Conservation (phyloP, 2,797 vertebrate species). For the Taenioides sp. region DNA sequence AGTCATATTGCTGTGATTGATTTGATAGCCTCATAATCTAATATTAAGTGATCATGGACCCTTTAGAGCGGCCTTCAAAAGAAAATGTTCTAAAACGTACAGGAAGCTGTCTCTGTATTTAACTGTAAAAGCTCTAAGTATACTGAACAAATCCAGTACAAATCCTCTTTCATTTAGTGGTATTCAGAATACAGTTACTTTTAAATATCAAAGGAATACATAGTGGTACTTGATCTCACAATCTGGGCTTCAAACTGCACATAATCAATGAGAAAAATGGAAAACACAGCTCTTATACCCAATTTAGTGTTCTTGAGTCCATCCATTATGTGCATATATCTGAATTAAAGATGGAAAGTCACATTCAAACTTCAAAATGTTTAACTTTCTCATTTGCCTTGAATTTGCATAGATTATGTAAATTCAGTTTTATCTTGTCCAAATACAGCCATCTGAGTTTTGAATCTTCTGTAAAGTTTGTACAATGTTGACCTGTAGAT, state of each 20-base stretch:
- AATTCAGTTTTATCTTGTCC: not conserved
- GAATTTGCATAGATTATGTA: not conserved
- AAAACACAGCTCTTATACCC: too few species aligned
- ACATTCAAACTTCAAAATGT: not conserved
- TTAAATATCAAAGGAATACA: too few species aligned
- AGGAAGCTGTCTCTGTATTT: slow-evolving; percentile 6
- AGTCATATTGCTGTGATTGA: slow-evolving; percentile 58
- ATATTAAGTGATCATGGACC: slow-evolving; percentile 59
- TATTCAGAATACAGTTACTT: too few species aligned
- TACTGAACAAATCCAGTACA: not conserved
- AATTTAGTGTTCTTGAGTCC: too few species aligned
- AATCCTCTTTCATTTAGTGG: too few species aligned
- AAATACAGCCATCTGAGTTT: not conserved
- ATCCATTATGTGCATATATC: not conserved
- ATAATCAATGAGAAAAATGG: too few species aligned
- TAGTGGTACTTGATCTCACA: too few species aligned
- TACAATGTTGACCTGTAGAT: not conserved
- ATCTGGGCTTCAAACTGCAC: too few species aligned
- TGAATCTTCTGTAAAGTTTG: not conserved
- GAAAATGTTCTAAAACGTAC: slow-evolving; percentile 35
- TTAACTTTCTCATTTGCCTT: not conserved
- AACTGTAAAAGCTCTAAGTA: not conserved
- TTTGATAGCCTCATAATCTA: slow-evolving; percentile 63
- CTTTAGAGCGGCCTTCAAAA: slow-evolving; percentile 41
- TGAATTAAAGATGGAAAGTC: not conserved